These are phyloP conservation scores for Desmophyllum pertusum DNA, from an alignment of 92 coral and sea anemone species.

Conservation along the genomic window DNA sequence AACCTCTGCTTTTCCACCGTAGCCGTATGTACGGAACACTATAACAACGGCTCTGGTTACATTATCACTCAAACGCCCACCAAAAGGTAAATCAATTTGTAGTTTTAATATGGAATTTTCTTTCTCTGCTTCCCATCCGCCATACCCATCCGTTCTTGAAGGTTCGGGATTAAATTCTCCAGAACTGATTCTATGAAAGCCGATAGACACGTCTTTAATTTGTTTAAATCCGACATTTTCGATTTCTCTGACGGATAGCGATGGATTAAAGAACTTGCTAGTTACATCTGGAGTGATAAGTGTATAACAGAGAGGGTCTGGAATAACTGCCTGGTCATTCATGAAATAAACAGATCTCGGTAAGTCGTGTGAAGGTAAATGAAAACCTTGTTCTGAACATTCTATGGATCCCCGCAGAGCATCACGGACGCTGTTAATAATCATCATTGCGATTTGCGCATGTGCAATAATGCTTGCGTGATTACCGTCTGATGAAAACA, in stretches of 20 bases:
- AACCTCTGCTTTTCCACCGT: conserved; percentile 53
- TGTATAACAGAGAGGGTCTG: conserved; percentile 50
- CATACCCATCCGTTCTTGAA: conserved; percentile 46
- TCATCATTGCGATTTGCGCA: conserved; percentile 62
- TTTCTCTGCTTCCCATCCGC: conserved; percentile 56
- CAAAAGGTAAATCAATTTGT: conserved; percentile 29
- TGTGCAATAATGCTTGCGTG: conserved; percentile 46
- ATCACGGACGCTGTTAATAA: conserved; percentile 51
- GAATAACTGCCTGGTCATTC: not conserved
- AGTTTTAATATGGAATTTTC: conserved; percentile 39
- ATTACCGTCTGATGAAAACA: conserved; percentile 45
- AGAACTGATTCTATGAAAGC: not conserved
- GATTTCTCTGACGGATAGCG: conserved; percentile 42
- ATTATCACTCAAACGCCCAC: not conserved
- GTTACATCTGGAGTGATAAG: conserved; percentile 39
- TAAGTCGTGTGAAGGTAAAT: not conserved
- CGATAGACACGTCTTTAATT: conserved; percentile 20
- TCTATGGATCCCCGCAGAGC: conserved; percentile 32
- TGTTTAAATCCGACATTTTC: conserved; percentile 46
- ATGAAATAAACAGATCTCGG: conserved; percentile 13
- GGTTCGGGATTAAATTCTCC: not conserved
- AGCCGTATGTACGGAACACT: conserved; percentile 43
- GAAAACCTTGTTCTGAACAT: not conserved
- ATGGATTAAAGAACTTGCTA: conserved; percentile 3
- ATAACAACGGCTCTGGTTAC: conserved; percentile 27